A percentile compares a stretch with the other conserved stretches of the same genome.
phyloP scores from a whole-genome alignment of 2,113 vertebrate species.

The Oceanodroma tethys region DNA sequence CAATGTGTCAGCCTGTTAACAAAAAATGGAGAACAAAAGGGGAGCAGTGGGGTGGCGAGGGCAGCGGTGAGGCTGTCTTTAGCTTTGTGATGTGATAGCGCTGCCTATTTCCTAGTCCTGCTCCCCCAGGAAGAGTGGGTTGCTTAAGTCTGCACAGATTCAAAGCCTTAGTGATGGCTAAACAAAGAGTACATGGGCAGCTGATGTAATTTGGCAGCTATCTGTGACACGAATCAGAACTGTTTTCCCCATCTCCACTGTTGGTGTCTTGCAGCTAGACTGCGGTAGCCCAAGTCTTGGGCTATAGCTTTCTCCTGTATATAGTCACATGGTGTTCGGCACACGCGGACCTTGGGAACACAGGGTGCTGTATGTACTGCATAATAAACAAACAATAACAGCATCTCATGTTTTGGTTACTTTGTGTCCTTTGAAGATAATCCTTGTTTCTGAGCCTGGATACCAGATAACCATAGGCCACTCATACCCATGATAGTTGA shows the following conservation, averaged over 20 bases:
- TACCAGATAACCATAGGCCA: too few species aligned
- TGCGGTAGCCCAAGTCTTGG: neutral
- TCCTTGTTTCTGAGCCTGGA: neutral
- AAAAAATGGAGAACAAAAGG: neutral
- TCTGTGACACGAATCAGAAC: neutral
- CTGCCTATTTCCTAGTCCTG: neutral
- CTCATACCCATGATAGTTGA: rapidly evolving
- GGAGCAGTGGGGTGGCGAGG: rapidly evolving
- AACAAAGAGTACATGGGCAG: neutral
- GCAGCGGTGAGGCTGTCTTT: neutral
- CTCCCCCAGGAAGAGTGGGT: neutral
- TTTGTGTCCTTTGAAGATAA: neutral
- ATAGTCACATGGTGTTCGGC: rapidly evolving
- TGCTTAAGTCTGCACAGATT: rapidly evolving
- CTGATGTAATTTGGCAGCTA: neutral
- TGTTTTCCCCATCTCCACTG: neutral
- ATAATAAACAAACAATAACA: neutral
- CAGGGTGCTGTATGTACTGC: rapidly evolving
- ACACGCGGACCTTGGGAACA: neutral
- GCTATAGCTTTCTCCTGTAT: neutral
- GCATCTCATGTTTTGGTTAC: neutral
- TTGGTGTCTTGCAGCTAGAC: neutral
- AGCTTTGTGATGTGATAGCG: neutral
- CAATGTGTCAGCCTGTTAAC: neutral
- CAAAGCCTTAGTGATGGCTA: neutral